phyloP scores from a whole-genome alignment of 1,140 invertebrate species.

The Pygmarrhopalites habei region DNA sequence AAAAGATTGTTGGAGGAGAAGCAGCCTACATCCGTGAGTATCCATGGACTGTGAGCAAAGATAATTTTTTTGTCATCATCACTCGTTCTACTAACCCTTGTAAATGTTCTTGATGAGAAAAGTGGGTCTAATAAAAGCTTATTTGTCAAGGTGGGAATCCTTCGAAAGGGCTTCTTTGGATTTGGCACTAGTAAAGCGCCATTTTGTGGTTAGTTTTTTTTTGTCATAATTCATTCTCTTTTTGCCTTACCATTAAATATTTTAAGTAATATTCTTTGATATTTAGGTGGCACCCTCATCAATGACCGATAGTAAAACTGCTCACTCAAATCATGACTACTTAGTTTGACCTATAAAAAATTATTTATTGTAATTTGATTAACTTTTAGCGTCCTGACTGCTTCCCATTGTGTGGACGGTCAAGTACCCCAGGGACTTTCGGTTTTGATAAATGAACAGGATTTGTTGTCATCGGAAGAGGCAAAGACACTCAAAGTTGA shows the following conservation, averaged over 20 bases:
- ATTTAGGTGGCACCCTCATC: constrained; percentile 29
- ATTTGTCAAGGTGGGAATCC: too few species aligned
- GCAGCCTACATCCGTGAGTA: constrained; percentile 13
- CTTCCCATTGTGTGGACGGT: constrained; percentile 33
- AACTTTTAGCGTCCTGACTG: constrained; percentile 22
- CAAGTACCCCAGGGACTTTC: not conserved
- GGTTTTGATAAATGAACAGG: not conserved
- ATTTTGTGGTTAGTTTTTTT: too few species aligned
- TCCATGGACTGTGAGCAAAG: constrained; percentile 23
- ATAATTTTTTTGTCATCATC: not conserved
- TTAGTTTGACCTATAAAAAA: too few species aligned
- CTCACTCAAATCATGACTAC: too few species aligned
- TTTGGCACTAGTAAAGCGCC: too few species aligned
- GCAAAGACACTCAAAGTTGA: not conserved
- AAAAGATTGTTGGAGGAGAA: constrained; percentile 29
- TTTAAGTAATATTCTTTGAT: too few species aligned
- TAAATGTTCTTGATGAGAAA: too few species aligned
- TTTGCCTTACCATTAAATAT: too few species aligned
- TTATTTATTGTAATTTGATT: too few species aligned
- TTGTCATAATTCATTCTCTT: too few species aligned
- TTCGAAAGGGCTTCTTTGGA: too few species aligned
- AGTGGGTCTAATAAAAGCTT: too few species aligned
- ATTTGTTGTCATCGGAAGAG: not conserved
- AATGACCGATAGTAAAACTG: constrained; percentile 28
- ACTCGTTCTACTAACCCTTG: constrained; percentile 12